Base-by-base conservation (phyloP, 2,113 vertebrate genomes). In the Calidris pugnax region DNA sequence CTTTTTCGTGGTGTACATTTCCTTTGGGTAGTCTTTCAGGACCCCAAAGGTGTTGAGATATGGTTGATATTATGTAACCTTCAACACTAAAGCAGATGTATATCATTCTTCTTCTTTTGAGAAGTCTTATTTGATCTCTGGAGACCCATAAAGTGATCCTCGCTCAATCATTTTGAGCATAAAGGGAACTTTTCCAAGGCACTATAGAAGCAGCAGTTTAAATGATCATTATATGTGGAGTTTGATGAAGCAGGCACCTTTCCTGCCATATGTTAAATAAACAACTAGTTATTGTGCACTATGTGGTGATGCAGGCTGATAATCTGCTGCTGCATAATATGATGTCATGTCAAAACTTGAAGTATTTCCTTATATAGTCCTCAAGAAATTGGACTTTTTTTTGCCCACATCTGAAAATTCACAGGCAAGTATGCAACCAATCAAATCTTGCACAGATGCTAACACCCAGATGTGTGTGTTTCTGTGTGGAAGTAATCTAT, bases 391-490 rank as follows among this genome's bases (percentile, higher is more conserved):
- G 16, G 56, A 79, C 60, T 37, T 85, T 75, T 75, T 68, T 53
- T 18, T 66, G 13, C 30, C 18, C 47, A 33, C 74, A 79, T 95
- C 53, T 94, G 86, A 97, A 94, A 93, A 93, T 69, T 87, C 77
- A 90, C 14, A 41, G 76, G 56, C 68, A 94, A 95, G 94, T 88
- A 87, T 84, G 90, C 57, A 96, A 89, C 80, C 37, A 76, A 82
- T 95, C 84, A 89, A 53, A 83, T 47, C 33, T 95, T 83, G 23
- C 48, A 57, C 77, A 79, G 80, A 95, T 79, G 73, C 47, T 97
- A 95, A 82, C 86, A 94, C 86, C 57, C 97, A 96, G 86, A 92
- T 92, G 86, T 57, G 56, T 80, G n/a, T 75, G 53, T 93, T 96
- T 94, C 59, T 91, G 74, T 56, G 67, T 55, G 81, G 53, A 97